These are phyloP conservation scores for Oryzias dopingdopingensis DNA, from an alignment of 2,797 vertebrate species.

Conservation along the genomic window DNA sequence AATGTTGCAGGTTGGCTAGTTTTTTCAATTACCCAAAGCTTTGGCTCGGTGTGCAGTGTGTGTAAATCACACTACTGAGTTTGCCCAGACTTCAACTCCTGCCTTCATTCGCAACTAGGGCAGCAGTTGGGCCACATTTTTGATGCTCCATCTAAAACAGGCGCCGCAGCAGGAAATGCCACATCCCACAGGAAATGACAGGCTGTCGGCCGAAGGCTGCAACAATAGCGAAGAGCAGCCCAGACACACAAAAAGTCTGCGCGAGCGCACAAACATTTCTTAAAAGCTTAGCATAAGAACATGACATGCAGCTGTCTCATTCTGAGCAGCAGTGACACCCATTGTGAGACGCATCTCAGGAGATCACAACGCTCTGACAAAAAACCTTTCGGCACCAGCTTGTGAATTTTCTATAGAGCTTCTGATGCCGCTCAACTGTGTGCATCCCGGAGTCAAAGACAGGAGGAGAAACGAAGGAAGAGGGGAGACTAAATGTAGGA, in stretches of 20 bases:
- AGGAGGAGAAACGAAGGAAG: conserved; percentile 12
- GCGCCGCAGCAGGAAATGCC: conserved; percentile 44
- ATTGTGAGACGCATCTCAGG: conserved; percentile 40
- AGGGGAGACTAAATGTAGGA: conserved; percentile 23
- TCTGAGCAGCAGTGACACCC: conserved; percentile 40
- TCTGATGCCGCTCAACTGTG: conserved; percentile 26
- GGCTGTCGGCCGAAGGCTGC: conserved; percentile 37
- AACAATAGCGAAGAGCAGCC: conserved; percentile 31
- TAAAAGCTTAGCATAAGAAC: conserved; percentile 63
- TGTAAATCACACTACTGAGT: conserved; percentile 21
- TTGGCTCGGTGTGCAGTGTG: conserved; percentile 6
- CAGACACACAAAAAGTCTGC: conserved; percentile 24
- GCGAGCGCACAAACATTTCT: conserved; percentile 38
- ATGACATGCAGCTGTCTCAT: conserved; percentile 31
- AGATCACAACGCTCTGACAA: conserved; percentile 47
- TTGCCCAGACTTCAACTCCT: conserved; percentile 28
- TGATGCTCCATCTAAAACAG: conserved; percentile 38
- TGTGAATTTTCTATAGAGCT: conserved; percentile 32
- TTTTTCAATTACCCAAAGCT: conserved; percentile 7
- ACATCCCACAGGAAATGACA: conserved; percentile 41
- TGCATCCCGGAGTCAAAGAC: conserved; percentile 32
- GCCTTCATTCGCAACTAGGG: conserved; percentile 8
- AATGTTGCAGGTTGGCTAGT: conserved; percentile 18
- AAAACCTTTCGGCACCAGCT: conserved; percentile 35
- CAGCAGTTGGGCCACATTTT: conserved; percentile 41